Percentiles rank a stretch among this genome's conserved stretches.
Conservation (phyloP, 2,888 invertebrate genomes). For the Andrena camellia region DNA sequence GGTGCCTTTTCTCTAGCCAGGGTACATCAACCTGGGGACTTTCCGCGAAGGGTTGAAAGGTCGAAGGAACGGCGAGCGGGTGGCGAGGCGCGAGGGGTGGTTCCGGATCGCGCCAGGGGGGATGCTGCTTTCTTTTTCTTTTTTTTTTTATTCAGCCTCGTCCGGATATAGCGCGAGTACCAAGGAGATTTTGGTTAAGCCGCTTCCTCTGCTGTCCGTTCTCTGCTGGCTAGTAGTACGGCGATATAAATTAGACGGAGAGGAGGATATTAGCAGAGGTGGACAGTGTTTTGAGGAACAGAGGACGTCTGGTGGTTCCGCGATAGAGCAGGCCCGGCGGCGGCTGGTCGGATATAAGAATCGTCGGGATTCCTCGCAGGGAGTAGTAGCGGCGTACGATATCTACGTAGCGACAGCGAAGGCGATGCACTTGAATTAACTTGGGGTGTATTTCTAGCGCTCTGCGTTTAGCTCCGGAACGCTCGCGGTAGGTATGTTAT, state of each 20-base stretch:
- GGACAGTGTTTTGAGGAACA: background rate
- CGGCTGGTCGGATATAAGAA: conserved; percentile 9
- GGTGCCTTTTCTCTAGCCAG: conserved; percentile 47
- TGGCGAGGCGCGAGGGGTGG: conserved; percentile 44
- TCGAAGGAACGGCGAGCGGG: conserved; percentile 33
- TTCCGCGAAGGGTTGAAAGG: conserved; percentile 62
- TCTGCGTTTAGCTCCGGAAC: conserved; percentile 81
- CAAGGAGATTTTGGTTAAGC: conserved; percentile 11
- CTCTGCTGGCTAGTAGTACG: background rate
- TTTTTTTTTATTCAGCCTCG: conserved; percentile 32
- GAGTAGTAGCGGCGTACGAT: background rate
- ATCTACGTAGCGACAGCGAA: conserved; percentile 66
- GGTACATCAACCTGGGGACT: conserved; percentile 64
- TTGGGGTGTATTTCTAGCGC: conserved; percentile 81
- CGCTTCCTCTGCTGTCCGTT: background rate
- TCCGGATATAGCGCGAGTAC: conserved; percentile 39
- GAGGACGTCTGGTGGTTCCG: background rate
- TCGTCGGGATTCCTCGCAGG: background rate
- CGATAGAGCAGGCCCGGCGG: background rate
- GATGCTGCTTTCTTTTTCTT: conserved; percentile 46
- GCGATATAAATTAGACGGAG: background rate
- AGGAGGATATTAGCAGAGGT: background rate
- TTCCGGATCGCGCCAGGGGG: conserved; percentile 52
- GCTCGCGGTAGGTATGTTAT: conserved; percentile 80
- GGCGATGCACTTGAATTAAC: conserved; percentile 82